Percentiles rank a stretch among this genome's conserved stretches.
Evolutionary conservation across 2,797 vertebrate genomes (phyloP).

Genomic region (Melanotaenia trifasciata): DNA sequence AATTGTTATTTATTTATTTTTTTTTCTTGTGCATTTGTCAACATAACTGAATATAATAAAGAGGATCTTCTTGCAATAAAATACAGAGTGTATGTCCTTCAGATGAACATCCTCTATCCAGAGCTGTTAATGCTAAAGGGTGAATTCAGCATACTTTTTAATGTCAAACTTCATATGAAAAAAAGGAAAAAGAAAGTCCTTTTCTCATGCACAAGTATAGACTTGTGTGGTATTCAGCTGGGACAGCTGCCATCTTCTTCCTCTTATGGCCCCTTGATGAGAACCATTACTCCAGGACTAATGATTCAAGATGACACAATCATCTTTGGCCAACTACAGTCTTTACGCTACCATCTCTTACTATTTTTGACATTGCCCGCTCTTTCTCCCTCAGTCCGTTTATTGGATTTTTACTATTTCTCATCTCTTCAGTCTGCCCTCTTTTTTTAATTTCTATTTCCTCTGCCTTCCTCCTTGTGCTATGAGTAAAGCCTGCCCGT

Average conservation of each 20-base stretch:
- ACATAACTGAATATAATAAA: too few relatives aligned
- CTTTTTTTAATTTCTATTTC: constrained; percentile 34
- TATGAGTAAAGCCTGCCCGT: constrained; percentile 72
- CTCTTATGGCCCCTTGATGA: constrained; percentile 44
- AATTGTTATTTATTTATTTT: too few relatives aligned
- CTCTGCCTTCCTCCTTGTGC: constrained; percentile 37
- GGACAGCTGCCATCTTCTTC: constrained; percentile 36
- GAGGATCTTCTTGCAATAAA: too few relatives aligned
- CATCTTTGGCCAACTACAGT: constrained; percentile 44
- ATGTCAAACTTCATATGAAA: constrained; percentile 20
- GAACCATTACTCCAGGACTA: constrained; percentile 60
- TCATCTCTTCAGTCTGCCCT: constrained; percentile 25
- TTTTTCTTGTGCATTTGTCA: too few relatives aligned
- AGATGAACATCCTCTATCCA: constrained; percentile 9
- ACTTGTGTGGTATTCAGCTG: constrained; percentile 13
- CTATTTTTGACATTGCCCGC: neutral
- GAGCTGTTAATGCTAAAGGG: neutral
- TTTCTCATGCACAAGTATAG: neutral
- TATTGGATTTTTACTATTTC: neutral
- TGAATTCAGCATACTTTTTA: constrained; percentile 11
- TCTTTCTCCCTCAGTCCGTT: neutral
- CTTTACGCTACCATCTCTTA: constrained; percentile 18
- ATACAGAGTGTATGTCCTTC: neutral
- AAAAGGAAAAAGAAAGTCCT: constrained; percentile 2
- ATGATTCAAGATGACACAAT: constrained; percentile 63